Conservation (phyloP, 1,140 invertebrate species). For the Thaumetopoea pityocampa region DNA sequence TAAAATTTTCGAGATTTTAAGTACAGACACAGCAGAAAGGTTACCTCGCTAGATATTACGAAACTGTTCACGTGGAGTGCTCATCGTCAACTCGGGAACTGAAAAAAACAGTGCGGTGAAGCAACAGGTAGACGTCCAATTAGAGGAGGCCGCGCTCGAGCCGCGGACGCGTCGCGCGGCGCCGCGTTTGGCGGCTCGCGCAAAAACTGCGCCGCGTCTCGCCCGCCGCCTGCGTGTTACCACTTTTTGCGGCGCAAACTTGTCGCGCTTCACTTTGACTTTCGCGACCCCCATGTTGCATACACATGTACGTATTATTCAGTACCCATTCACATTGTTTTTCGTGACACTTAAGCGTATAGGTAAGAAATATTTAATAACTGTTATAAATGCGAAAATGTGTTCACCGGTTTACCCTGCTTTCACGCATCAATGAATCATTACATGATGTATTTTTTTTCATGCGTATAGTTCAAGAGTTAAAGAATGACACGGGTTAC, state of each 20-base stretch:
- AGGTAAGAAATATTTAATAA: no score
- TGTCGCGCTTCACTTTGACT: slow-evolving; percentile 54
- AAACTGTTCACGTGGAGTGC: slow-evolving; percentile 56
- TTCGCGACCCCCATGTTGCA: slow-evolving; percentile 32
- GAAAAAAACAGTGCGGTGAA: slow-evolving; percentile 53
- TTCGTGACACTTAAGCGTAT: no score
- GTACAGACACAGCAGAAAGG: slow-evolving; percentile 23
- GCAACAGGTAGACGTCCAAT: slow-evolving; percentile 73
- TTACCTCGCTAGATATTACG: slow-evolving; percentile 36
- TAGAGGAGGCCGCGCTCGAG: slow-evolving; percentile 59
- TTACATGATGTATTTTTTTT: no score
- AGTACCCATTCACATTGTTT: background rate
- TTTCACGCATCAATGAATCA: no score
- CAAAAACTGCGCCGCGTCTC: slow-evolving; percentile 62
- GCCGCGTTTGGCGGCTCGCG: slow-evolving; percentile 52
- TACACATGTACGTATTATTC: slow-evolving; percentile 16
- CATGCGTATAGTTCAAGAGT: no score
- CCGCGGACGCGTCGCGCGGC: slow-evolving; percentile 52
- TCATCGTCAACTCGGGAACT: slow-evolving; percentile 41
- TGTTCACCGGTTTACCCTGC: no score
- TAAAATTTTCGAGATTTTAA: slow-evolving; percentile 12
- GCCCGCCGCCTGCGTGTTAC: slow-evolving; percentile 45
- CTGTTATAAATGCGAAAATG: slow-evolving; percentile 7
- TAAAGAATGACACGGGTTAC: no score
- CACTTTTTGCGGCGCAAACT: slow-evolving; percentile 50